These are phyloP conservation scores for Mesochorus sp. DNA, from an alignment of 2,888 invertebrate species.

Conservation along the genomic window DNA sequence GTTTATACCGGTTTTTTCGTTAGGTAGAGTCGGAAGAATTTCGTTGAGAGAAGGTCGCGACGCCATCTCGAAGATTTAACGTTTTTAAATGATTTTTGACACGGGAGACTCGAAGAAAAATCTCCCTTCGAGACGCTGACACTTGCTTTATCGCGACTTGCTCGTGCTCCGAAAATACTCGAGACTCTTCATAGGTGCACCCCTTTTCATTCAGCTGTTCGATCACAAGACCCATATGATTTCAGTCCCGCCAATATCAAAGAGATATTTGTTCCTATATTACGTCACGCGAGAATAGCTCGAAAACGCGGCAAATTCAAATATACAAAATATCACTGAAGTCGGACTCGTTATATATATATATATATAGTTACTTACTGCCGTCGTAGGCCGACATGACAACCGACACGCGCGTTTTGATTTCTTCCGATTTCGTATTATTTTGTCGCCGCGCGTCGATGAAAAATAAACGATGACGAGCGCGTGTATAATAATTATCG, in stretches of 20 bases:
- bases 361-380: no score
- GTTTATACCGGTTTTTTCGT: slow-evolving; percentile 92
- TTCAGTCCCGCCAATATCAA: slow-evolving; percentile 39
- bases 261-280: background rate
- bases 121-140: slow-evolving; percentile 33
- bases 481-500: no score
- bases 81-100: slow-evolving; percentile 10
- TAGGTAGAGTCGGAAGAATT: slow-evolving; percentile 89
- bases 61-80: slow-evolving; percentile 69
- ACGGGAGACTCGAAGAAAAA: slow-evolving; percentile 18
- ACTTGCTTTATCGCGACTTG: slow-evolving; percentile 31
- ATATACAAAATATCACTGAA: no score
- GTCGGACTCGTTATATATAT: no score
- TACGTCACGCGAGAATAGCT: background rate
- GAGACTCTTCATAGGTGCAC: slow-evolving; percentile 26
- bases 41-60: slow-evolving; percentile 84
- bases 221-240: slow-evolving; percentile 72
- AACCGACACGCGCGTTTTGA: no score
- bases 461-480: no score
- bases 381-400: no score
- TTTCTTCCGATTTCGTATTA: no score
- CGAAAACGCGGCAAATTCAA: slow-evolving; percentile 3
- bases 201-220: slow-evolving; percentile 70
- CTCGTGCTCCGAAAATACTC: slow-evolving; percentile 46
- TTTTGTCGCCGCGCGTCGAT: no score